Conservation (phyloP, 2,113 vertebrate species). For the Hippocampus comes region DNA sequence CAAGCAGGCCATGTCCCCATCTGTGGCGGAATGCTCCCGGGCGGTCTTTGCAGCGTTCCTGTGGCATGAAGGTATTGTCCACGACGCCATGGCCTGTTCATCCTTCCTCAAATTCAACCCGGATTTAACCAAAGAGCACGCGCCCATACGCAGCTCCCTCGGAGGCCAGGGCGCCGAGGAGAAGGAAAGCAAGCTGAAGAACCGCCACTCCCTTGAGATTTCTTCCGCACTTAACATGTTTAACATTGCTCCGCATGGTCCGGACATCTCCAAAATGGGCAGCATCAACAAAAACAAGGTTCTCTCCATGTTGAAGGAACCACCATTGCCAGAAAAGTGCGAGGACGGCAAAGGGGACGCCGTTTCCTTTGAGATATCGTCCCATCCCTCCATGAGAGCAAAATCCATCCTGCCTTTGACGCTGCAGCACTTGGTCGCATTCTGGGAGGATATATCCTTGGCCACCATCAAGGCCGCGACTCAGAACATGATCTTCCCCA, state of each 20-base stretch:
- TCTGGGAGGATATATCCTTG: conserved; percentile 98
- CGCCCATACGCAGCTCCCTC: conserved; percentile 89
- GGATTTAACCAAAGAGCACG: conserved; percentile 94
- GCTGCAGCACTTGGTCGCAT: conserved; percentile 93
- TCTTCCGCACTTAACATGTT: conserved; percentile 98
- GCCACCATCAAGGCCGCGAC: conserved; percentile 98
- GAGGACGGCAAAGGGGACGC: conserved; percentile 88
- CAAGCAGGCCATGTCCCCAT: conserved; percentile 98
- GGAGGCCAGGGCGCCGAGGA: conserved; percentile 84
- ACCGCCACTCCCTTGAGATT: conserved; percentile 96
- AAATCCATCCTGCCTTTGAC: conserved; percentile 93
- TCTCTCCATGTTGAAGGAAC: conserved; percentile 96
- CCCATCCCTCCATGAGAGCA: conserved; percentile 76
- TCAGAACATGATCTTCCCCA: conserved; percentile 99
- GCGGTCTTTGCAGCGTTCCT: conserved; percentile 94
- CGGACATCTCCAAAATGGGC: conserved; percentile 99
- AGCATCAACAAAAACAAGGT: conserved; percentile 99
- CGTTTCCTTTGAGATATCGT: conserved; percentile 80
- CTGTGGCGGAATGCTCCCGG: conserved; percentile 93
- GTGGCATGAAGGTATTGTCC: conserved; percentile 98
- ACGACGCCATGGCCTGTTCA: conserved; percentile 98
- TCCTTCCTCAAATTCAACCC: conserved; percentile 98
- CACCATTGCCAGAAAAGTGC: conserved; percentile 91
- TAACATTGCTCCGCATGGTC: conserved; percentile 93
- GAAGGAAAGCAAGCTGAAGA: conserved; percentile 95